Evolutionary conservation across 2,797 vertebrate genomes (phyloP), one percentile per base, ranked within the genome.

Genomic region (Gadopsis bispinosus): DNA sequence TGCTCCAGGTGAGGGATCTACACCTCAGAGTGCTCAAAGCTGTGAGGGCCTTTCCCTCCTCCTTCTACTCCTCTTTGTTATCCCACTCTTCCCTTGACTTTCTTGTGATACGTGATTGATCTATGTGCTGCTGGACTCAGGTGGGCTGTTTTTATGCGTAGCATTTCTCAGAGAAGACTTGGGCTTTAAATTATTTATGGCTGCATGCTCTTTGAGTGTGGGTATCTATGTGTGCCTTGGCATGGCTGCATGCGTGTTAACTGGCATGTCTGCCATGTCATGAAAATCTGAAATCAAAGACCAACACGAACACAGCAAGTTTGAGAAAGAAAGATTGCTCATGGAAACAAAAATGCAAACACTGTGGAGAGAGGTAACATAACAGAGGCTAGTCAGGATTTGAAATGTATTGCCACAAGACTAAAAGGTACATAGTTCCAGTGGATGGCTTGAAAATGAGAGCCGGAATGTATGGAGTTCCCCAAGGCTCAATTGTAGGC

Each of bases 21-120:
- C 4, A 73, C 86, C 83, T 73, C 55, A 22, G 83, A 89, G 71
- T 88, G 67, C 69, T 77, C 56, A 61, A 68, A 84, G 71, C 82
- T 71, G 64, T 81, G 75, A 84, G 71, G 75, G 39, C 80, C 79
- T 33, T 58, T 62, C 82, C 82, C 22, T 20, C 41, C 71, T 73
- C 73, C 71, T 55, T 35, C 39, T 63, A 17, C 61, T 75, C 43
- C 43, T 79, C 65, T 79, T 87, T 85, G 84, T 89, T 88, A 85
- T 90, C 82, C 83, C 58, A 80, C 87, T 90, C 86, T 90, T 87
- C 68, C 77, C 73, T 75, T 17, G 83, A 86, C 88, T 91, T 92
- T 90, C 77, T 84, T 86, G 70, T 91, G 89, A 91, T 91, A 88
- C 85, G 83, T 92, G 90, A 94, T 92, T 94, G 93, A 95, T 94